A percentile compares a stretch with the other conserved stretches of the same genome.
These are phyloP conservation scores for Ranitomeya imitator DNA, from an alignment of 2,113 vertebrate species.

Conservation along the genomic window DNA sequence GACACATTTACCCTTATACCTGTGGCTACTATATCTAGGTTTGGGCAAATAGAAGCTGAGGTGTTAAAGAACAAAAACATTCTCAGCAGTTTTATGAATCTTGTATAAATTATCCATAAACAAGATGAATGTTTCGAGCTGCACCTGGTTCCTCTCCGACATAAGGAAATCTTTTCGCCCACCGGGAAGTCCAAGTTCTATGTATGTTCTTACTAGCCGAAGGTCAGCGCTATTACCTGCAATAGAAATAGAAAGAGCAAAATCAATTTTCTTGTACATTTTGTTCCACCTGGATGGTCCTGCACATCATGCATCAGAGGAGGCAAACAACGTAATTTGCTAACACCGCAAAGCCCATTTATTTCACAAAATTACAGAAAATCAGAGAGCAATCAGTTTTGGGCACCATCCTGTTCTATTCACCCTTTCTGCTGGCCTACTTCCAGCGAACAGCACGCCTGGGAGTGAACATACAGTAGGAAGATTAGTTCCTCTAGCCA, in stretches of 20 bases:
- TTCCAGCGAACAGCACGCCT: neutral
- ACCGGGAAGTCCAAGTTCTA: conserved; percentile 95
- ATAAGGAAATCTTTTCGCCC: conserved; percentile 95
- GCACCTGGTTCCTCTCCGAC: conserved; percentile 98
- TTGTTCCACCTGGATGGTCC: neutral
- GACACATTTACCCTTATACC: too few relatives aligned
- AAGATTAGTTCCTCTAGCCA: neutral
- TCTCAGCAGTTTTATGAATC: neutral
- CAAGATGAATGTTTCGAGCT: conserved; percentile 3
- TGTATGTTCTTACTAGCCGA: conserved; percentile 94
- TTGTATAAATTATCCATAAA: neutral
- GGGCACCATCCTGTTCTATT: neutral
- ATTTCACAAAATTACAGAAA: neutral
- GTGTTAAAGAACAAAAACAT: neutral
- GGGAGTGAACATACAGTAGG: neutral
- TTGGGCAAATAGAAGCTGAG: neutral
- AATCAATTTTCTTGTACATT: conserved; percentile 1
- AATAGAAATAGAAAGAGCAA: neutral
- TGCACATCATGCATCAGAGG: neutral
- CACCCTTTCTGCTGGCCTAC: neutral
- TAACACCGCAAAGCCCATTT: neutral
- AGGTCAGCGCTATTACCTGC: conserved; percentile 96
- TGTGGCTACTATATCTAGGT: too few relatives aligned
- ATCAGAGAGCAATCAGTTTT: neutral
- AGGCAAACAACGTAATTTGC: neutral